Base-by-base conservation (phyloP, 2,797 vertebrate species). In the Labroides dimidiatus region DNA sequence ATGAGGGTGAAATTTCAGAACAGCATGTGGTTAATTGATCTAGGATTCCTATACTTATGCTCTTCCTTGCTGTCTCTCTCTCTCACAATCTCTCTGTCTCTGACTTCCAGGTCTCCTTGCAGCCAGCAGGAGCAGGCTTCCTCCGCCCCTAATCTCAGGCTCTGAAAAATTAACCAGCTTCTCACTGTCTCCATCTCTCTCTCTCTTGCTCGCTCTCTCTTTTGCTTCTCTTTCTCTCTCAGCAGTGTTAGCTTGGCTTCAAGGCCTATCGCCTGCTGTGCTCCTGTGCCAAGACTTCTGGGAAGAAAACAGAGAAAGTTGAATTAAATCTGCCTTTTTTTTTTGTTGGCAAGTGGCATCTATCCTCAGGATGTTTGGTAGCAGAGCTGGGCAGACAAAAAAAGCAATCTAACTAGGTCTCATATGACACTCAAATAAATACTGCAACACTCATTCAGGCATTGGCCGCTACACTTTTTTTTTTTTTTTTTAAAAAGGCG, bases 1-100 rank as follows among this genome's bases (percentile, higher is more conserved):
- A 47, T 56, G 67, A 71, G 80, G 67, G 54, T 78, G 85, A 89
- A 85, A 89, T 91, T 84, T 87, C 87, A 87, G 84, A 87, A 66
- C 87, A 80, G 60, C 73, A 69, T 84, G 80, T 74, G 78, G 70
- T 66, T 78, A 83, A 83, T 89, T 91, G 81, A 86, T 87, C 43
- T 41, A 62, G 59, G 67, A 80, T 69, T 44, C 50, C 61, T 78
- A 75, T 67, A 70, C 45, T 77, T 75, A 59, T 64, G 53, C 45
- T 20, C 65, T 43, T 33, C 51, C 57, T 64, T 7, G 8, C 56
- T 42, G 58, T 30, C 54, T 50, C 48, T 27, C 48, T 27, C 48
- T 41, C 36, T 42, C 37, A 12, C 37, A 39, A 39, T 51, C 43
- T 44, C 62, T 33, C 58, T 44, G 23, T 9, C 17, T 71, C 52